These are phyloP conservation scores for Colostygia pectinataria DNA, from an alignment of 2,888 invertebrate genomes.

Conservation along the genomic window DNA sequence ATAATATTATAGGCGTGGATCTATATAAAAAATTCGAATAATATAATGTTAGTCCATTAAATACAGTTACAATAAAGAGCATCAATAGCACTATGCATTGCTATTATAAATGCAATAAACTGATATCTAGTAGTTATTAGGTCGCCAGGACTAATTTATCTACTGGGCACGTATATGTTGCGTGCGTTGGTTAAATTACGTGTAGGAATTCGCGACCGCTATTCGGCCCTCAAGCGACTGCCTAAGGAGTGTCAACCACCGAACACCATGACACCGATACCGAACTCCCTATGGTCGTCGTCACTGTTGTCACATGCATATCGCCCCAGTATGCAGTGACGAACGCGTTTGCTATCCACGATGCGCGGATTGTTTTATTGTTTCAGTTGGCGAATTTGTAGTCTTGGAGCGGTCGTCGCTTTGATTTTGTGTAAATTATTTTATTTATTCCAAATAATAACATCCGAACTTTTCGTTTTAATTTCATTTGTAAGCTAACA, in stretches of 20 bases:
- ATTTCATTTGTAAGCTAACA: no score
- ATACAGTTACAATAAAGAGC: conserved; percentile 22
- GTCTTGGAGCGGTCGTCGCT: conserved; percentile 66
- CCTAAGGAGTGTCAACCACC: conserved; percentile 42
- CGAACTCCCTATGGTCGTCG: conserved; percentile 63
- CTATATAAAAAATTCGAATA: no score
- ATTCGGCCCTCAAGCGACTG: conserved; percentile 66
- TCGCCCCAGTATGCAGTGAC: conserved; percentile 62
- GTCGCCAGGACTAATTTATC: conserved; percentile 72
- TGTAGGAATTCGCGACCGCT: conserved; percentile 81
- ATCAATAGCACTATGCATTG: conserved; percentile 41
- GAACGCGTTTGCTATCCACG: conserved; percentile 64
- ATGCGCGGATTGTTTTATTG: conserved; percentile 62
- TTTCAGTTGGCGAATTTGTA: conserved; percentile 71
- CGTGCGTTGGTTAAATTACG: conserved; percentile 76
- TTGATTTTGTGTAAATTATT: conserved; percentile 32
- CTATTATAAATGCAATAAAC: conserved; percentile 46
- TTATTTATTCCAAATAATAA: conserved; percentile 2
- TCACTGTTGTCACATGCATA: conserved; percentile 52
- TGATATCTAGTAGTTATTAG: conserved; percentile 71
- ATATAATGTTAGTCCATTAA: not conserved
- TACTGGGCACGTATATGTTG: conserved; percentile 67
- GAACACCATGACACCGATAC: conserved; percentile 74
- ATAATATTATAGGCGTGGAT: no score
- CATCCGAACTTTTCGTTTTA: not conserved